Conservation (phyloP, 2,113 vertebrate genomes). For the Urocynchramus pylzowi region DNA sequence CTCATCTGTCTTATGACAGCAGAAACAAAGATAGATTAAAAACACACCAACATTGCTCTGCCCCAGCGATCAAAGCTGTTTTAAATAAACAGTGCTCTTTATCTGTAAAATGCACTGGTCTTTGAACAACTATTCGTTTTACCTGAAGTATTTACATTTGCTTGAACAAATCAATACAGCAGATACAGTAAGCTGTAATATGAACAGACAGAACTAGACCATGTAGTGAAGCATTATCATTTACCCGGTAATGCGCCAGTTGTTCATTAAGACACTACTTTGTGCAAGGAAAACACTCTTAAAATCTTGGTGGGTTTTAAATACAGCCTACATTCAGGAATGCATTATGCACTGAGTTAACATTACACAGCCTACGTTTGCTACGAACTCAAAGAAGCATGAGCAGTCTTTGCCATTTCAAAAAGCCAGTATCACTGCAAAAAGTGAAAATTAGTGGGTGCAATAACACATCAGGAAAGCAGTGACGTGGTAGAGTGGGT, state of each 20-base stretch:
- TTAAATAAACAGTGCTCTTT: slow-evolving; percentile 68
- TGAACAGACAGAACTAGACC: slow-evolving; percentile 16
- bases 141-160: slow-evolving; percentile 66
- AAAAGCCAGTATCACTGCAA: slow-evolving; percentile 19
- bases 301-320: slow-evolving; percentile 42
- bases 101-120: slow-evolving; percentile 65
- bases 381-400: slow-evolving; percentile 12
- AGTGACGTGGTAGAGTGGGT: slow-evolving; percentile 41
- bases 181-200: slow-evolving; percentile 23
- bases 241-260: slow-evolving; percentile 4
- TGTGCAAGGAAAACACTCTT: slow-evolving; percentile 33
- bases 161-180: slow-evolving; percentile 50
- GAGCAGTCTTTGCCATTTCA: slow-evolving; percentile 54
- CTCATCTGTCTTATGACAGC: slow-evolving; percentile 61
- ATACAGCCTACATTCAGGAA: slow-evolving; percentile 48
- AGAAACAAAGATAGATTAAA: slow-evolving; percentile 58
- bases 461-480: slow-evolving; percentile 11
- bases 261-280: slow-evolving; percentile 36
- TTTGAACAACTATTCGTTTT: slow-evolving; percentile 67
- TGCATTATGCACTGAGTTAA: slow-evolving; percentile 20
- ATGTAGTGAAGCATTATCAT: slow-evolving; percentile 4
- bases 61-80: slow-evolving; percentile 70
- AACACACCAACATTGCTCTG: slow-evolving; percentile 42
- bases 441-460: slow-evolving; percentile 51
- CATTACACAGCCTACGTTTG: slow-evolving; percentile 48